These are phyloP conservation scores for Leucoma salicis DNA, from an alignment of 2,888 invertebrate species.

Conservation along the genomic window DNA sequence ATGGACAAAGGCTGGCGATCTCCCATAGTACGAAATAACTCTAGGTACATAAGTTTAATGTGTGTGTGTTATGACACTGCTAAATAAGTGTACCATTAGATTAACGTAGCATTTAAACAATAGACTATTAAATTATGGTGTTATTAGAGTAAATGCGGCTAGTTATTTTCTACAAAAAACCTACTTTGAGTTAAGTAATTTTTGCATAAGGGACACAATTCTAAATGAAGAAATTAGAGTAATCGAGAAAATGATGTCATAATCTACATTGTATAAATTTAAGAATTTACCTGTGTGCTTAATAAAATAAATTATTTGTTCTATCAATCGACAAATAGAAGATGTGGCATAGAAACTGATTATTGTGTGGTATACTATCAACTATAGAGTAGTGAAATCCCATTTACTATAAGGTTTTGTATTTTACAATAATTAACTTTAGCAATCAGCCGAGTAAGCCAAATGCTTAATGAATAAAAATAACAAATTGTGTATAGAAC, in stretches of 20 bases:
- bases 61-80: conserved; percentile 4
- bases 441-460: no score
- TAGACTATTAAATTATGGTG: conserved; percentile 3
- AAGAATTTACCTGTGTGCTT: no score
- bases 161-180: no score
- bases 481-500: no score
- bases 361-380: no score
- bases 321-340: no score
- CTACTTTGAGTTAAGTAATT: no score
- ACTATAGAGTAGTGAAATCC: no score
- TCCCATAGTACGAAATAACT: conserved; percentile 5
- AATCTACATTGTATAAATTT: neutral
- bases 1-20: neutral
- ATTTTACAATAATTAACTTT: no score
- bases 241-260: neutral
- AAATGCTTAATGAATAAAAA: no score
- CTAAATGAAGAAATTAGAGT: neutral
- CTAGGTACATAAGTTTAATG: neutral
- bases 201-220: neutral
- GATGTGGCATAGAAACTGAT: no score
- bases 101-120: conserved; percentile 10
- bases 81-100: conserved; percentile 1
- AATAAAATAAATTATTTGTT: neutral
- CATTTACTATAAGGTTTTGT: no score
- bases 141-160: neutral